These are phyloP conservation scores for Bathybates hornii DNA, from an alignment of 2,113 vertebrate species.

Conservation along the genomic window DNA sequence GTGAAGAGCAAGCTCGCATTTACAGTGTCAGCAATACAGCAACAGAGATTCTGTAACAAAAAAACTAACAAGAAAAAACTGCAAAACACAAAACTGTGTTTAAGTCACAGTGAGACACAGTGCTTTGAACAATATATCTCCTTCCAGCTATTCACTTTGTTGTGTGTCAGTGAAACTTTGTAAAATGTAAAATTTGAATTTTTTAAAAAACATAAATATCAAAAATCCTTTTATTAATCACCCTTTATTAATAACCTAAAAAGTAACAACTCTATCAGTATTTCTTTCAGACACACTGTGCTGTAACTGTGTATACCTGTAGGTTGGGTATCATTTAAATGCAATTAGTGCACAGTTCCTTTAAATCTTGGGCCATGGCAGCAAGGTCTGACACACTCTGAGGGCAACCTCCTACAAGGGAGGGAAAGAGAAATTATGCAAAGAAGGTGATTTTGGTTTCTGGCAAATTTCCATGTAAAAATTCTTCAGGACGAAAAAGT, in stretches of 20 bases:
- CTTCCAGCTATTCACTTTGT: neutral
- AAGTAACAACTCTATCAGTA: neutral
- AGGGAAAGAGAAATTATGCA: neutral
- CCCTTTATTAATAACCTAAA: neutral
- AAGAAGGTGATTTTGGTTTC: neutral
- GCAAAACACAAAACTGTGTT: neutral
- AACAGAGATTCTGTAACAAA: neutral
- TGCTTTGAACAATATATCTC: neutral
- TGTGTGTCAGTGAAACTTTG: neutral
- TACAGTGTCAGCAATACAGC: neutral
- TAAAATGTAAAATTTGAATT: neutral
- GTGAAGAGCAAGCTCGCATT: neutral
- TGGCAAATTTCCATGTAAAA: neutral
- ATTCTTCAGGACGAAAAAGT: neutral
- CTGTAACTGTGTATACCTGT: neutral
- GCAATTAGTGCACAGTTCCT: neutral
- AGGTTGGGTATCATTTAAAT: neutral
- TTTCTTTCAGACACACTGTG: neutral
- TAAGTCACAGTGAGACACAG: neutral
- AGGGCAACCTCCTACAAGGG: neutral
- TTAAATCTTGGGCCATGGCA: neutral
- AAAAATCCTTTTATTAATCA: neutral
- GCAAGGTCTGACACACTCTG: neutral
- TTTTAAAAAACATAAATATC: accelerated
- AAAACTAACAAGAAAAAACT: neutral